Percentiles rank a stretch among this genome's conserved stretches.
Conservation (phyloP, 2,797 vertebrate species). For the Salmo trutta region DNA sequence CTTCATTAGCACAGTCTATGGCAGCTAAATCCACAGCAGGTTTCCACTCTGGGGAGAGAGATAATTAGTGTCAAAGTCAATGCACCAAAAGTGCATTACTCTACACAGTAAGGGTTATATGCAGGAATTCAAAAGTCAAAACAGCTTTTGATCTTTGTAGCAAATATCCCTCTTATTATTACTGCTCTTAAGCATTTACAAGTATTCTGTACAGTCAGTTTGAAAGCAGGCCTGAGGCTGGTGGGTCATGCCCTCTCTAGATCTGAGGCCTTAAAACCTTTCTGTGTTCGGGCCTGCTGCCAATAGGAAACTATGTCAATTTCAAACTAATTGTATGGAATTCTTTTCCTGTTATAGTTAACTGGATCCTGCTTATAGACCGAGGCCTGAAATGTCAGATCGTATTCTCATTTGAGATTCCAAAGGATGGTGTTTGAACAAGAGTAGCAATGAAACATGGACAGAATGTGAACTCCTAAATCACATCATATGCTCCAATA, state of each 20-base stretch:
- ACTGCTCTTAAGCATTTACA: not conserved
- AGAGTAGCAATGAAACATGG: not conserved
- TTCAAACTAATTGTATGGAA: not conserved
- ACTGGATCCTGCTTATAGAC: not conserved
- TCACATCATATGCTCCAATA: constrained; percentile 62
- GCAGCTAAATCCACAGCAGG: constrained; percentile 84
- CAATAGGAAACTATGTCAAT: not conserved
- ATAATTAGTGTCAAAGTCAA: not conserved
- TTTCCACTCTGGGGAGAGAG: constrained; percentile 82
- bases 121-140: not conserved
- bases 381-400: too few relatives aligned
- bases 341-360: not conserved
- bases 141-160: not conserved
- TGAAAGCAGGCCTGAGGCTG: not conserved
- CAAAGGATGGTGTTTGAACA: not conserved
- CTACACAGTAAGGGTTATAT: not conserved
- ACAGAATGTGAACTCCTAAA: constrained; percentile 33
- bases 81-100: not conserved
- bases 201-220: not conserved
- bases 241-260: not conserved
- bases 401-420: not conserved
- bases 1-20: constrained; percentile 81
- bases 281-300: not conserved
- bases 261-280: not conserved
- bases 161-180: not conserved